Conservation (phyloP, 2,888 invertebrate species). For the Scaeva pyrastri region DNA sequence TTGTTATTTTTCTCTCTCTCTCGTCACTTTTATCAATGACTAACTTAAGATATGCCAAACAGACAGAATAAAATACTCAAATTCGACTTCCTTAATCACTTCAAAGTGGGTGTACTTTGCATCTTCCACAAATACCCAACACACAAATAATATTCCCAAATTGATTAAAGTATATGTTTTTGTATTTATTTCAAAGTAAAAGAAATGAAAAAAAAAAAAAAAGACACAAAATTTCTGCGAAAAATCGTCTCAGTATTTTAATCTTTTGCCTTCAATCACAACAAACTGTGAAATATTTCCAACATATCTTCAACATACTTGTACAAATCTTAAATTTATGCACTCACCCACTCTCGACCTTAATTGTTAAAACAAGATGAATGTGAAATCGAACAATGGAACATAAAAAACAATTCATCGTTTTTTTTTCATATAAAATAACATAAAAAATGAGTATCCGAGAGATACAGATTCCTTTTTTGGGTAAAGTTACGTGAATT, state of each 20-base stretch:
- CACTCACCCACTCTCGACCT: conserved; percentile 53
- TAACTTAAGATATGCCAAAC: too few relatives aligned
- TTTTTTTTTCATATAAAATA: background rate
- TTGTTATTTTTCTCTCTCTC: too few relatives aligned
- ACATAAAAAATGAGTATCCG: background rate
- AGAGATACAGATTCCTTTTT: conserved; percentile 28
- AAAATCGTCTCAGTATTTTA: background rate
- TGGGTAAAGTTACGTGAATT: conserved; percentile 24
- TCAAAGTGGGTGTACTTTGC: too few relatives aligned
- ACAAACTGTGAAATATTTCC: conserved; percentile 2
- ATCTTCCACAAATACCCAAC: too few relatives aligned
- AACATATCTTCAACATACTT: background rate
- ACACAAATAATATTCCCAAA: too few relatives aligned
- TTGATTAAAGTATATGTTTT: conserved; percentile 14
- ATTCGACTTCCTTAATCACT: too few relatives aligned
- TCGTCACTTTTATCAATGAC: too few relatives aligned
- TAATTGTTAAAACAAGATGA: conserved; percentile 63
- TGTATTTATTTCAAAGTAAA: background rate
- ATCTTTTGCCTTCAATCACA: conserved; percentile 28
- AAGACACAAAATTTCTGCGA: conserved; percentile 12
- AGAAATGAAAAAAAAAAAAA: conserved; percentile 1
- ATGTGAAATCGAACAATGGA: conserved; percentile 57
- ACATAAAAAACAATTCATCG: conserved; percentile 11
- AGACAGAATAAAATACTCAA: too few relatives aligned
- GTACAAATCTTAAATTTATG: conserved; percentile 46